These are phyloP conservation scores for Montipora sp. DNA, from an alignment of 64 coral and sea anemone species.

Conservation along the genomic window DNA sequence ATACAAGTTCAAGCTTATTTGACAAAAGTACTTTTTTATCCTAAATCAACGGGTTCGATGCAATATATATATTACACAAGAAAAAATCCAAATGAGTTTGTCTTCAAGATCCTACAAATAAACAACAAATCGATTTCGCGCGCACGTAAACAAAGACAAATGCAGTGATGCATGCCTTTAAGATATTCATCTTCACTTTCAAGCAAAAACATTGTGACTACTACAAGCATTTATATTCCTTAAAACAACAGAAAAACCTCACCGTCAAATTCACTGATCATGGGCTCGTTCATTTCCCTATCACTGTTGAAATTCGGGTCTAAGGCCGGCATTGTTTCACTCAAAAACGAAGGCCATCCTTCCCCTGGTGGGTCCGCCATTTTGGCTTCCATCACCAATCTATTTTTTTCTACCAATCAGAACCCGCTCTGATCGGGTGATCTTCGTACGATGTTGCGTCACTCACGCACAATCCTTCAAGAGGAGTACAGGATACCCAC, in stretches of 20 bases:
- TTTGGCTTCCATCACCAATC: conserved; percentile 77
- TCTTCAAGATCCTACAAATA: not conserved
- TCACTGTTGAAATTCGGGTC: conserved; percentile 65
- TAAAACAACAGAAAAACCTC: not conserved
- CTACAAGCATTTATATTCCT: not conserved
- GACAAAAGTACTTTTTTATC: too few species aligned
- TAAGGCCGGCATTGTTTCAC: conserved; percentile 61
- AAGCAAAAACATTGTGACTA: not conserved
- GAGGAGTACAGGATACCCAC: too few species aligned
- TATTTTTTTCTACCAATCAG: conserved; percentile 83
- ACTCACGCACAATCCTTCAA: not conserved
- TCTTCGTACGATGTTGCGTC: conserved; percentile 96
- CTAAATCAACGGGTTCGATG: too few species aligned
- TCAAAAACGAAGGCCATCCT: conserved; percentile 71
- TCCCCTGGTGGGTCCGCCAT: conserved; percentile 77
- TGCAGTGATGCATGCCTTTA: not conserved
- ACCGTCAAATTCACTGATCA: conserved; percentile 83
- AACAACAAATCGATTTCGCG: not conserved
- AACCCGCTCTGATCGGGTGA: conserved; percentile 45
- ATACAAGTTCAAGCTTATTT: too few species aligned
- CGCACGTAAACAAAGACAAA: not conserved
- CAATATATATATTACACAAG: not conserved
- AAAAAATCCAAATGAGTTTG: not conserved
- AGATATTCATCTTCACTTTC: not conserved
- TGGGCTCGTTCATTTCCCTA: conserved; percentile 67